Evolutionary conservation across 2,797 vertebrate genomes (phyloP).

Genomic region (Netta rufina): DNA sequence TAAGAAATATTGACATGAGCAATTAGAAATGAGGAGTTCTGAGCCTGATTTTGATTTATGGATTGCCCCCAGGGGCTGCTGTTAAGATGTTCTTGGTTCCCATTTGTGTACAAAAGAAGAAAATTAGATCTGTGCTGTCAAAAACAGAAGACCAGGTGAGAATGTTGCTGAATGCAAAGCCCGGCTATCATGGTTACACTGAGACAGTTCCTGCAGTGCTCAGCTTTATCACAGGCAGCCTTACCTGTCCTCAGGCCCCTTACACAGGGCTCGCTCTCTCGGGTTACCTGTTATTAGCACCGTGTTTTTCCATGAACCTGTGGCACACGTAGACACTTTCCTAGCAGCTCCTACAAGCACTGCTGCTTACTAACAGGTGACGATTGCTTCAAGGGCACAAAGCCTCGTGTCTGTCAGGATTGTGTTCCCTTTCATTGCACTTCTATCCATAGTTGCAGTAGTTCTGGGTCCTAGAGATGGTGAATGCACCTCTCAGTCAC

Average conservation of each 20-base stretch:
- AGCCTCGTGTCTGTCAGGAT: not conserved
- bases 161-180: not conserved
- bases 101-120: not conserved
- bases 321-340: not conserved
- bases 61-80: not conserved
- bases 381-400: not conserved
- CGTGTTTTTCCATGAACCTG: fast-evolving
- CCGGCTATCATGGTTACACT: not conserved
- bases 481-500: not conserved
- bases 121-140: not conserved
- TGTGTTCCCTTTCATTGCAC: not conserved
- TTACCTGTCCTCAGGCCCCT: not conserved
- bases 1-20: not conserved
- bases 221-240: not conserved
- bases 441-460: not conserved
- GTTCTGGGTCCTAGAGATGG: not conserved
- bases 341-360: not conserved
- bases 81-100: not conserved
- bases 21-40: not conserved
- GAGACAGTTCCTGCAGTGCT: not conserved
- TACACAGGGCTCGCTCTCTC: not conserved
- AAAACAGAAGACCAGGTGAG: not conserved
- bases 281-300: not conserved
- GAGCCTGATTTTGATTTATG: not conserved
- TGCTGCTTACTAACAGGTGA: not conserved